Base-by-base conservation (phyloP, 1,140 invertebrate species). In the Atopsyche davidsoni region DNA sequence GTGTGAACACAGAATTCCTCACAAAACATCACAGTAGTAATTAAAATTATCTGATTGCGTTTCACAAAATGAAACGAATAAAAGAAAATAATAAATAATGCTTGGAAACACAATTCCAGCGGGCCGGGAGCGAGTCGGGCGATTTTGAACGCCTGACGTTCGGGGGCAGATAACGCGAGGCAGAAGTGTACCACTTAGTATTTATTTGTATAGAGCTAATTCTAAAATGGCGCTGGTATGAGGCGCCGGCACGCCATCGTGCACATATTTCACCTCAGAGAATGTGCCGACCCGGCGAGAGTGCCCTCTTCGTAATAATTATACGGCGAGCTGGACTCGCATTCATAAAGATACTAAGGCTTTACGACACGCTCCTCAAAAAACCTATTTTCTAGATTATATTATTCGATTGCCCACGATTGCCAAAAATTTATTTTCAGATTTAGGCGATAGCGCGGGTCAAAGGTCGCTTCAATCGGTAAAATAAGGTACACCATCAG, bases 1-100 rank as follows among this genome's bases (percentile, higher is more conserved):
- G 53, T 55, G 53, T 45, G 53, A 55, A 55, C 24, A 39, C 45
- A 51, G 44, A 49, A 55, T 55, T 55, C 53, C 25, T 55, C 45
- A 55, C 53, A 50, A 51, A 55, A 39, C 53, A 55, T 50, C 53
- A 46, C 39, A 55, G 44, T 44, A 47, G 53, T 55, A 55, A 55
- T 55, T 55, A 55, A 55, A 55, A 55, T 55, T 51, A 55, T 55
- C 53, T 50, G 53, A 55, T 55, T 55, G 53, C 47, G 47, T 49
- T 47, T 55, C 43, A 48, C 34, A 51, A 52, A 55, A 55, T 50
- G 53, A 55, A 55, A 51, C 40, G 46, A 50, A 51, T 51, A 50
- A 55, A 55, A 55, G 53, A 46, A 51, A 55, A 50, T 50, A 55
- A 55, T 55, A 55, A 55, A 55, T 55, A 49, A 50, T 50, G 25